Percentiles rank a stretch among this genome's conserved stretches.
These are phyloP conservation scores for Drosophila azteca DNA, from an alignment of 1,140 invertebrate genomes.

Conservation along the genomic window DNA sequence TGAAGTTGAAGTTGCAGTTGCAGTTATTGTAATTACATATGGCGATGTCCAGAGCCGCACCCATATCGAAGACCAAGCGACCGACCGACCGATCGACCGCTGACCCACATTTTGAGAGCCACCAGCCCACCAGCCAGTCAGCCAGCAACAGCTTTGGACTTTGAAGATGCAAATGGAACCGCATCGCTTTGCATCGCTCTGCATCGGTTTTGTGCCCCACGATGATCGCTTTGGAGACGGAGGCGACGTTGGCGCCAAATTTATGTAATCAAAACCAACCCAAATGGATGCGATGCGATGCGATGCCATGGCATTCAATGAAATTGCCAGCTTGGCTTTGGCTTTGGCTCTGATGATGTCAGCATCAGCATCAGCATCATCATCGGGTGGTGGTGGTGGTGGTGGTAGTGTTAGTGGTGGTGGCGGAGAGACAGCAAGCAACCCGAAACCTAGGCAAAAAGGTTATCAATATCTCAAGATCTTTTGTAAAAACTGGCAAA, in stretches of 20 bases:
- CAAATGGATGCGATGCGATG: conserved; percentile 53
- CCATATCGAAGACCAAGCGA: conserved; percentile 36
- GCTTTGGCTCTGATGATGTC: conserved; percentile 67
- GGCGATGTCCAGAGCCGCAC: conserved; percentile 55
- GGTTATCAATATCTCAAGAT: conserved; percentile 72
- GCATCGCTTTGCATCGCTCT: conserved; percentile 9
- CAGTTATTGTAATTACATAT: conserved; percentile 80
- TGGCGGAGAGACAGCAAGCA: conserved; percentile 44
- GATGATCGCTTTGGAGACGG: conserved; percentile 26
- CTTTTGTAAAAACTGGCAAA: conserved; percentile 66
- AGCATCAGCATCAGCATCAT: conserved; percentile 34
- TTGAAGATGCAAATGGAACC: conserved; percentile 78
- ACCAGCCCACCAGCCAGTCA: conserved; percentile 10
- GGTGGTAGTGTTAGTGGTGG: background rate
- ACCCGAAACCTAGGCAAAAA: conserved; percentile 62
- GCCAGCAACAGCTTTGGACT: conserved; percentile 19
- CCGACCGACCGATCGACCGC: background rate
- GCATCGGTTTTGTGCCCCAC: too few relatives aligned
- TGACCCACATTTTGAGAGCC: conserved; percentile 54
- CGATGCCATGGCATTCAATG: conserved; percentile 51
- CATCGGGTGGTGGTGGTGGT: too few relatives aligned
- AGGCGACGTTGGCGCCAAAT: conserved; percentile 58
- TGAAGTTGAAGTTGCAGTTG: conserved; percentile 57
- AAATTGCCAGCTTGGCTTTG: conserved; percentile 56
- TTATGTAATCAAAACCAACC: conserved; percentile 77